Conservation (phyloP, 2,888 invertebrate genomes). For the Beris morrisii region DNA sequence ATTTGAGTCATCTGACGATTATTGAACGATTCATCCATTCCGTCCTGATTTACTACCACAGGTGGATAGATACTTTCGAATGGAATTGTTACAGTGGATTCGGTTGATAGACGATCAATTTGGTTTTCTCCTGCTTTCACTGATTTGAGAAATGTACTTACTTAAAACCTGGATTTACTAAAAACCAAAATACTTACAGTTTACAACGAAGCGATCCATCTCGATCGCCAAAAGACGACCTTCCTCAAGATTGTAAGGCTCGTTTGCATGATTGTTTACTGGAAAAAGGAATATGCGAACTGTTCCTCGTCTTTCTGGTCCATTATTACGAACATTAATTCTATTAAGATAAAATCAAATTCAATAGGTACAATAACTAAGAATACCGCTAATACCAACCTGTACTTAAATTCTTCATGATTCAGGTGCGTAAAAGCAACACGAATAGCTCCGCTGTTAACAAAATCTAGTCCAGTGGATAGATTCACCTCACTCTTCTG, state of each 20-base stretch:
- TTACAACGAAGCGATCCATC: slow-evolving; percentile 69
- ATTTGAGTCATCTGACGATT: slow-evolving; percentile 2
- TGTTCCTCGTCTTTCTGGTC: slow-evolving; percentile 59
- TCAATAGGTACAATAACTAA: neutral
- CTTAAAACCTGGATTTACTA: neutral
- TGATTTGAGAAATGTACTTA: slow-evolving; percentile 43
- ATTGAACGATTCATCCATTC: slow-evolving; percentile 2
- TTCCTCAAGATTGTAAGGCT: slow-evolving; percentile 64
- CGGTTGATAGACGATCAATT: slow-evolving; percentile 61
- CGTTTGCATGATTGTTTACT: slow-evolving; percentile 67
- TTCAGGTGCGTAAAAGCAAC: slow-evolving; percentile 28
- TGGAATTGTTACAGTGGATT: slow-evolving; percentile 64
- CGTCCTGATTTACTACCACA: slow-evolving; percentile 53
- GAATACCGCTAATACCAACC: slow-evolving; percentile 1
- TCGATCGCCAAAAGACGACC: slow-evolving; percentile 72
- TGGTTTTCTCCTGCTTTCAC: slow-evolving; percentile 63
- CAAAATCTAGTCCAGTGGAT: slow-evolving; percentile 75
- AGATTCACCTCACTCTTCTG: slow-evolving; percentile 73
- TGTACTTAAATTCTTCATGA: slow-evolving; percentile 23
- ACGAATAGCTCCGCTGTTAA: slow-evolving; percentile 59
- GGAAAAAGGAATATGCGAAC: slow-evolving; percentile 72
- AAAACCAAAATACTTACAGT: slow-evolving; percentile 59
- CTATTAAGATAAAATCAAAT: neutral
- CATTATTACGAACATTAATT: slow-evolving; percentile 47
- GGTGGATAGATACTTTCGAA: slow-evolving; percentile 64